Evolutionary conservation across 2,888 invertebrate species (phyloP).

Genomic region (Tholera decimalis): DNA sequence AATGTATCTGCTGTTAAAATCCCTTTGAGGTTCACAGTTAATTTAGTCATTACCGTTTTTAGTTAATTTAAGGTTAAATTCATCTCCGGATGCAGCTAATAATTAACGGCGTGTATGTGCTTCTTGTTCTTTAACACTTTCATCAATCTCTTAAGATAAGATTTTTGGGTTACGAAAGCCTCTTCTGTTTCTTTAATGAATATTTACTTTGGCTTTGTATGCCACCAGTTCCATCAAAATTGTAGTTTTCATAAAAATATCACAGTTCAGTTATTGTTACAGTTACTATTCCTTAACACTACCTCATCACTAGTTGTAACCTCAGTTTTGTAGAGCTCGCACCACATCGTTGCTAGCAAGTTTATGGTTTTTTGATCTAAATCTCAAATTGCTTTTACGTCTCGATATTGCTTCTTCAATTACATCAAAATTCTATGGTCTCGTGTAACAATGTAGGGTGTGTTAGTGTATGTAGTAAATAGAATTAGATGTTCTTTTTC

Average conservation of each 20-base stretch:
- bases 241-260: not conserved
- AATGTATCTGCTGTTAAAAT: conserved; percentile 43
- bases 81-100: conserved; percentile 36
- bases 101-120: conserved; percentile 25
- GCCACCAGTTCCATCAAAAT: not conserved
- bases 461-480: not conserved
- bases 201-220: not conserved
- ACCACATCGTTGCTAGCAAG: conserved; percentile 72
- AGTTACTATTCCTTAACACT: conserved; percentile 10
- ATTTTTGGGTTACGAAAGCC: not conserved
- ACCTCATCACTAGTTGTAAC: conserved; percentile 42
- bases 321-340: conserved; percentile 20
- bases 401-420: conserved; percentile 72
- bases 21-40: conserved; percentile 35
- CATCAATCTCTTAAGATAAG: not conserved
- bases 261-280: not conserved
- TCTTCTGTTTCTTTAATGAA: not conserved
- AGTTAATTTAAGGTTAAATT: conserved; percentile 37
- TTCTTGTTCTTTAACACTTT: conserved; percentile 20
- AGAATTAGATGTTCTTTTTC: not conserved
- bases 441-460: conserved; percentile 11
- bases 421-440: conserved; percentile 55
- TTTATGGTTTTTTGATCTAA: conserved; percentile 83
- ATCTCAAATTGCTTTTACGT: conserved; percentile 85
- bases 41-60: conserved; percentile 51